These are phyloP conservation scores for Balearica regulorum DNA, from an alignment of 2,797 vertebrate species.

Conservation along the genomic window DNA sequence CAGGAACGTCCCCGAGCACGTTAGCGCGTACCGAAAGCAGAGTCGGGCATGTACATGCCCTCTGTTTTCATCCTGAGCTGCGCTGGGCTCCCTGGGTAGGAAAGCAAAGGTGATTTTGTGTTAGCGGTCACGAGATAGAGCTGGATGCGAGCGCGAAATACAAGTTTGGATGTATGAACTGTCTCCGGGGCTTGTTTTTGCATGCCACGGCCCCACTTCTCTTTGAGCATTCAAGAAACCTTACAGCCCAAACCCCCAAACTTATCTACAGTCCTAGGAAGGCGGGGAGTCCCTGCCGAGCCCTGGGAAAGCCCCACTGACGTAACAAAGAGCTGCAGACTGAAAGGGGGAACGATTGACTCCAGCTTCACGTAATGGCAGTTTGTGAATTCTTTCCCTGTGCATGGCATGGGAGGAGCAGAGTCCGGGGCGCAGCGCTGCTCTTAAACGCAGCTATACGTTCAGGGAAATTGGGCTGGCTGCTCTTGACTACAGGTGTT, in stretches of 20 bases:
- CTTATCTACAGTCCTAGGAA: neutral
- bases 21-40: neutral
- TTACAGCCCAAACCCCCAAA: neutral
- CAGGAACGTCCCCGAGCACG: rapidly evolving
- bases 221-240: neutral
- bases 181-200: neutral
- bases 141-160: neutral
- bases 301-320: neutral
- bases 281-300: rapidly evolving
- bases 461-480: neutral
- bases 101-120: neutral
- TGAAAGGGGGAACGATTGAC: neutral
- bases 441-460: neutral
- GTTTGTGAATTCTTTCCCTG: neutral
- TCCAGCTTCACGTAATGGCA: neutral
- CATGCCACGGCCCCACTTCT: rapidly evolving
- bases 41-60: neutral
- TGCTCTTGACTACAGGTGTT: neutral
- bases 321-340: neutral
- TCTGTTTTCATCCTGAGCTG: neutral
- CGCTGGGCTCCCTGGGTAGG: neutral
- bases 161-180: neutral
- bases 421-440: neutral
- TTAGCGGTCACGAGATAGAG: neutral
- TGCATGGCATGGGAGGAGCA: neutral